Conservation (phyloP, 2,888 invertebrate genomes). For the Alloplasta piceator region DNA sequence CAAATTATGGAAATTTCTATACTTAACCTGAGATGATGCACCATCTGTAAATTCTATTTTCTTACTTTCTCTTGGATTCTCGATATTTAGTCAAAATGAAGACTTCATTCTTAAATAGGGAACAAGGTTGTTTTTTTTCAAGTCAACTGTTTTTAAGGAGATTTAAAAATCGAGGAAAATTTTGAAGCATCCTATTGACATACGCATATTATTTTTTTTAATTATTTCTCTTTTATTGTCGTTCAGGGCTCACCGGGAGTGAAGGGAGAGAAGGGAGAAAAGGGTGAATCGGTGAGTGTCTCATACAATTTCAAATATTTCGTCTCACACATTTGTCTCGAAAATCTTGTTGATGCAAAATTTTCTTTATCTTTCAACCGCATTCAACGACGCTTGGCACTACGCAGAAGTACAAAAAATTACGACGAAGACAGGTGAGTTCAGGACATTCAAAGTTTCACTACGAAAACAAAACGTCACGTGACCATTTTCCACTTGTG, state of each 20-base stretch:
- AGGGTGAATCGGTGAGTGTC: slow-evolving; percentile 94
- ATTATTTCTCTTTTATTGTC: slow-evolving; percentile 39
- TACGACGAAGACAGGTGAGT: slow-evolving; percentile 91
- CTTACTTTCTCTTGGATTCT: no score
- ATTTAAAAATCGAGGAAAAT: no score
- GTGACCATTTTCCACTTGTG: slow-evolving; percentile 60
- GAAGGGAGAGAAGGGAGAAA: slow-evolving; percentile 96
- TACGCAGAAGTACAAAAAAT: slow-evolving; percentile 92
- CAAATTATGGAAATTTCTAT: no score
- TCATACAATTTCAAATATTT: slow-evolving; percentile 3
- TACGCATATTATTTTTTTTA: no score
- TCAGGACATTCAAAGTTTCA: slow-evolving; percentile 10
- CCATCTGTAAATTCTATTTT: no score
- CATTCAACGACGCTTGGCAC: neutral
- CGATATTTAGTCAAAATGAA: no score
- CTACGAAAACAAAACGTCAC: slow-evolving; percentile 1
- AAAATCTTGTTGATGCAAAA: neutral
- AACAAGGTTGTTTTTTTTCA: no score
- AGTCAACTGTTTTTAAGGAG: neutral
- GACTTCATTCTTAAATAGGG: no score
- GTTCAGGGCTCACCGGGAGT: slow-evolving; percentile 92
- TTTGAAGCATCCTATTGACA: no score
- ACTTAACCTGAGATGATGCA: no score
- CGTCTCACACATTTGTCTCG: neutral
- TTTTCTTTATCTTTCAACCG: slow-evolving; percentile 15